Percentiles rank a stretch among this genome's conserved stretches.
These are phyloP conservation scores for Ichneumoninae sp. DNA, from an alignment of 2,888 invertebrate species.

Conservation along the genomic window DNA sequence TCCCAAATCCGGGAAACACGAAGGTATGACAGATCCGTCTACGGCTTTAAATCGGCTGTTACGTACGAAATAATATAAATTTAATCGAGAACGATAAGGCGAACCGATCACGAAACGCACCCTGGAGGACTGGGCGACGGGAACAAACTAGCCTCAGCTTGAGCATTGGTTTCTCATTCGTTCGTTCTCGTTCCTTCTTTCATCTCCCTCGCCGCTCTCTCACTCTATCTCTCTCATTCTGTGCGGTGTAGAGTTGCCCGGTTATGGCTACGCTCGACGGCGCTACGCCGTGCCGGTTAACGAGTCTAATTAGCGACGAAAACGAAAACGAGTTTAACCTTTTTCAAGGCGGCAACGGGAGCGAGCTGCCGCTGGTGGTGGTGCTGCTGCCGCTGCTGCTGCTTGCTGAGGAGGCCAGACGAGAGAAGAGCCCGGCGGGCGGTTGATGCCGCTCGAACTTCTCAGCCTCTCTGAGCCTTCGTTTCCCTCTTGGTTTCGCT, in stretches of 20 bases:
- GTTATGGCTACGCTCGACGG: slow-evolving; percentile 81
- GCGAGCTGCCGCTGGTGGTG: slow-evolving; percentile 13
- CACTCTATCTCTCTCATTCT: slow-evolving; percentile 71
- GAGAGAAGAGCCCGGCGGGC: slow-evolving; percentile 44
- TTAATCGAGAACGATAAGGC: slow-evolving; percentile 44
- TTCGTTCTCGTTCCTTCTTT: slow-evolving; percentile 70
- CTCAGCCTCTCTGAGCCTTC: slow-evolving; percentile 35
- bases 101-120: slow-evolving; percentile 78
- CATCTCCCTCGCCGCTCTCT: slow-evolving; percentile 70
- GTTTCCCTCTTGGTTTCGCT: slow-evolving; percentile 33
- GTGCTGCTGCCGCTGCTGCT: slow-evolving; percentile 20
- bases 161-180: slow-evolving; percentile 75
- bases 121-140: slow-evolving; percentile 82
- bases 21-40: background rate
- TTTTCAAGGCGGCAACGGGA: slow-evolving; percentile 72
- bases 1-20: slow-evolving; percentile 7
- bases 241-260: slow-evolving; percentile 76
- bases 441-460: slow-evolving; percentile 31
- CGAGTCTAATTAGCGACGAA: slow-evolving; percentile 85
- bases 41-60: background rate
- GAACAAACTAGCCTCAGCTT: slow-evolving; percentile 80
- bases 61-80: slow-evolving; percentile 11
- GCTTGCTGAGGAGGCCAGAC: slow-evolving; percentile 36
- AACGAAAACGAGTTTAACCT: slow-evolving; percentile 84
- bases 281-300: slow-evolving; percentile 81